Base-by-base conservation (phyloP, 2,797 vertebrate species). In the Tarsius wallacei region DNA sequence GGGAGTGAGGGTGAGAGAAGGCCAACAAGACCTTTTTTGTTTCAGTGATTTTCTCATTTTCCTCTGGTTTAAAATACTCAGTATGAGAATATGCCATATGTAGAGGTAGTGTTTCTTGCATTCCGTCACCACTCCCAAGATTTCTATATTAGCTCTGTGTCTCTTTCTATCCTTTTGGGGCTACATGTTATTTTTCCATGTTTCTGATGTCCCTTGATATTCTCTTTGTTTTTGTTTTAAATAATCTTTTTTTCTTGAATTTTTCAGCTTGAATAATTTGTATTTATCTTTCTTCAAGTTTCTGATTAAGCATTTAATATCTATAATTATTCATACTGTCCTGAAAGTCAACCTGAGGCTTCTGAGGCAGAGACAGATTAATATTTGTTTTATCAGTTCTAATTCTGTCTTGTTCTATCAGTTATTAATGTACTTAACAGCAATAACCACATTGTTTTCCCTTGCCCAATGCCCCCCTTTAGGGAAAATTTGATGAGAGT, bases 261-360 rank as follows among this genome's bases (percentile, higher is more conserved):
- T 66, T 36, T 59, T 49, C 31, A 33, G 16, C 11, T 87, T 70
- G 10, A 10, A 71, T 73, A 64, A 59, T 68, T 53, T 59, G 42
- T 42, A 21, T 61, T 55, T 90, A 81, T 74, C 55, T 70, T 81
- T 95, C 22, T 82, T 81, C 10, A 70, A n/a, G 3, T 92, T 96
- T 2, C 1, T 33, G 51, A 82, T 0, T 61, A 71, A 74, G 2
- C 24, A 76, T 66, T 31, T 92, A 81, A 36, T 66, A 53, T 88
- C 17, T 84, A 33, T 47, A 33, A 74, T 76, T 76, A 86, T 74
- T 84, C 55, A 2, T 24, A 63, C 6, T 82, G 17, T 42, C 14
- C 2, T 28, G 24, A 80, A 89, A 76, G 51, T 21, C 28, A 3
- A 59, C 10, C 31, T 53, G 19, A 85, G 5, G 15, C 42, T 89